phyloP scores from a whole-genome alignment of 64 coral and sea anemone species.

The Montipora efflorescens region DNA sequence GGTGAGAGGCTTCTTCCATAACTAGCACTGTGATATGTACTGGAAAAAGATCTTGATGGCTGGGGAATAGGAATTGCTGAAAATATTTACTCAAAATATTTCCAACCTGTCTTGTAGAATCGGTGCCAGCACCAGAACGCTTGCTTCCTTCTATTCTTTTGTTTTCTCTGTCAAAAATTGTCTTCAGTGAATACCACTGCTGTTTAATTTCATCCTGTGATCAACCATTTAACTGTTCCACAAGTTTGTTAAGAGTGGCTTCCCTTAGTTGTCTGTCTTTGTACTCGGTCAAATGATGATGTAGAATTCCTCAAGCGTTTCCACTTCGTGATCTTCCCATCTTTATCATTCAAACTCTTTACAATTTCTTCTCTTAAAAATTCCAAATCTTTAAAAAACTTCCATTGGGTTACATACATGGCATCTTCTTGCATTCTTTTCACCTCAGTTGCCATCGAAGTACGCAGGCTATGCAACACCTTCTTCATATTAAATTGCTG shows the following conservation, averaged over 20 bases:
- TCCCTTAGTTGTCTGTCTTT: constrained; percentile 1
- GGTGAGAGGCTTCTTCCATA: background rate
- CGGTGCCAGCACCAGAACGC: constrained; percentile 38
- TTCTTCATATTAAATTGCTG: constrained; percentile 1
- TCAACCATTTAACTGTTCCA: background rate
- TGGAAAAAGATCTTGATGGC: background rate
- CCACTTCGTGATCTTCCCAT: constrained; percentile 24
- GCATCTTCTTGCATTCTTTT: constrained; percentile 5
- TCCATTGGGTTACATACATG: constrained; percentile 32
- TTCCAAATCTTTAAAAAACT: constrained; percentile 8
- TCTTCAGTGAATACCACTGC: constrained; percentile 52
- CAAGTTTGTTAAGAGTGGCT: background rate
- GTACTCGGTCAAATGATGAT: background rate
- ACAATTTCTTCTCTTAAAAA: constrained; percentile 41
- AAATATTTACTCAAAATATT: constrained; percentile 24
- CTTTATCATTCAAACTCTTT: constrained; percentile 9
- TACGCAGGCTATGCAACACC: constrained; percentile 22
- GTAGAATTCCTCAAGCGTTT: constrained; percentile 45
- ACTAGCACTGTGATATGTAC: background rate
- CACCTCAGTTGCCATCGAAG: background rate
- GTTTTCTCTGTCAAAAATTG: constrained; percentile 50
- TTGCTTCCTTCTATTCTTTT: constrained; percentile 52
- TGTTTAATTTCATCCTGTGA: background rate
- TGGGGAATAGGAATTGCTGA: background rate
- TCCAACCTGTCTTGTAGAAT: constrained; percentile 29